phyloP scores from a whole-genome alignment of 2,113 vertebrate species.

The Lophius piscatorius region DNA sequence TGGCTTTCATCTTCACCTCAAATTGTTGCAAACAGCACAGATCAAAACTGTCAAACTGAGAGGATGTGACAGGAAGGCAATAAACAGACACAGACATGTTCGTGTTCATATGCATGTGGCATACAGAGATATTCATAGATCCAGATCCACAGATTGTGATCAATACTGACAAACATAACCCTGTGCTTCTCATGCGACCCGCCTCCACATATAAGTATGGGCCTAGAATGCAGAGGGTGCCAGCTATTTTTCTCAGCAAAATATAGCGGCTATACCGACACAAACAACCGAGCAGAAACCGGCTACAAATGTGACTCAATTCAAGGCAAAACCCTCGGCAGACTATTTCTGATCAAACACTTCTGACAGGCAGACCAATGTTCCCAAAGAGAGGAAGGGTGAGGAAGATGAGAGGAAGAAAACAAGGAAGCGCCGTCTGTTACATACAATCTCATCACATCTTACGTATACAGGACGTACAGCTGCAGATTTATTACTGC shows the following conservation, averaged over 20 bases:
- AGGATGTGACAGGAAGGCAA: conserved; percentile 18
- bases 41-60: conserved; percentile 38
- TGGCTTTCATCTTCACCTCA: conserved; percentile 42
- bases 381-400: conserved; percentile 21
- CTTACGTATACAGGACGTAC: conserved; percentile 44
- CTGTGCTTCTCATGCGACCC: conserved; percentile 8
- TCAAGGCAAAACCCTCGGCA: conserved; percentile 49
- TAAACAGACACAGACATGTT: background rate
- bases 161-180: conserved; percentile 40
- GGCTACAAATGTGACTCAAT: conserved; percentile 38
- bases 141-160: conserved; percentile 42
- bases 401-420: conserved; percentile 31
- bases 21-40: conserved; percentile 17
- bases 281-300: conserved; percentile 48
- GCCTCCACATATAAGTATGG: conserved; percentile 30
- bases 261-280: conserved; percentile 27
- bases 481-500: conserved; percentile 57
- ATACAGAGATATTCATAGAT: conserved; percentile 30
- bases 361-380: conserved; percentile 55
- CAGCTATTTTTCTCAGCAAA: conserved; percentile 21
- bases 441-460: conserved; percentile 53
- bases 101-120: background rate
- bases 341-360: conserved; percentile 51
- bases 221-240: background rate
- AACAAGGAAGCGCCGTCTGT: conserved; percentile 41